Evolutionary conservation across 2,113 vertebrate genomes (phyloP).

Genomic region (Chaetodon trifascialis): DNA sequence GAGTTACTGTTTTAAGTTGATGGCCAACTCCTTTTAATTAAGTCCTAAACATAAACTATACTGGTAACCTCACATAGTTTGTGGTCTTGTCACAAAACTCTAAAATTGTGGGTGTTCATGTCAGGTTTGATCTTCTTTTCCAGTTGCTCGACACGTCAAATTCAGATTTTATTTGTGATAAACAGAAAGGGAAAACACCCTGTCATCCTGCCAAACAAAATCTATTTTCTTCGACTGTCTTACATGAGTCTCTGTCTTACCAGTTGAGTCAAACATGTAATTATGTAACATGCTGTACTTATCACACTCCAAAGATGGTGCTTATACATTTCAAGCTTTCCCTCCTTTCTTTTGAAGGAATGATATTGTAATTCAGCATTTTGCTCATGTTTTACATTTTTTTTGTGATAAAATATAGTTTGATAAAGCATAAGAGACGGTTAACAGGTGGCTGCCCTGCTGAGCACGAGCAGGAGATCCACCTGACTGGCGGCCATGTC

Average conservation of each 20-base stretch:
- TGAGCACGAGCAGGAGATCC: not conserved
- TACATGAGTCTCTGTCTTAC: not conserved
- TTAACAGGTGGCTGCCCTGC: not conserved
- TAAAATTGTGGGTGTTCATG: not conserved
- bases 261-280: conserved; percentile 2
- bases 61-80: not conserved
- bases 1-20: too few relatives aligned
- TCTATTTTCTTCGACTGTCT: not conserved
- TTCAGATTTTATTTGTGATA: not conserved
- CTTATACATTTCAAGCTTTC: not conserved
- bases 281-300: conserved; percentile 16
- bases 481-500: not conserved
- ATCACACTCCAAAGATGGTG: not conserved
- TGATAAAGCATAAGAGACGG: not conserved
- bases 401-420: not conserved
- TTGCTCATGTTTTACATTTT: not conserved
- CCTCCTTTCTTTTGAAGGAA: not conserved
- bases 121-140: too few relatives aligned
- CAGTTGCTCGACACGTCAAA: not conserved
- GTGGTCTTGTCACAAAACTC: not conserved
- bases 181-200: not conserved
- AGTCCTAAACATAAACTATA: conserved; percentile 18
- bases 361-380: not conserved
- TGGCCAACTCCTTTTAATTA: not conserved
- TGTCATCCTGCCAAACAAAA: too few relatives aligned